phyloP scores from a whole-genome alignment of 2,888 invertebrate species.

The Exocentrus adspersus region DNA sequence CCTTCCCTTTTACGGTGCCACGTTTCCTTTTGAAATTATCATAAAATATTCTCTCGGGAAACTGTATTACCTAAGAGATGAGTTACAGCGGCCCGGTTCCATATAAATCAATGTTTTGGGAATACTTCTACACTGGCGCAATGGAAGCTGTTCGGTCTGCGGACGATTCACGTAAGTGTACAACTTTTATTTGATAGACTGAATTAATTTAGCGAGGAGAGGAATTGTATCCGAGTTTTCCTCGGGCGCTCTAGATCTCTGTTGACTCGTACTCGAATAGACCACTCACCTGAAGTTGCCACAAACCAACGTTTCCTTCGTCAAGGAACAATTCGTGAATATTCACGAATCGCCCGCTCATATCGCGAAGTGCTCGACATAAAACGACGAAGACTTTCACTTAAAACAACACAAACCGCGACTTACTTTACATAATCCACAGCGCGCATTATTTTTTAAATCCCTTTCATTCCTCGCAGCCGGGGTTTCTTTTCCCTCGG shows the following conservation, averaged over 20 bases:
- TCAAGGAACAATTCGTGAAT: not conserved
- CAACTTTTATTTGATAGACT: not conserved
- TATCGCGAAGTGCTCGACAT: not conserved
- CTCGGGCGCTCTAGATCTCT: too few relatives aligned
- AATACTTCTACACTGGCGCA: constrained; percentile 35
- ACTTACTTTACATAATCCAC: constrained; percentile 6
- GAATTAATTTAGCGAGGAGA: not conserved
- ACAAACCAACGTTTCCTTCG: too few relatives aligned
- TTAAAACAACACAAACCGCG: constrained; percentile 3
- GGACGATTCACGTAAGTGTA: not conserved
- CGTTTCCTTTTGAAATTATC: constrained; percentile 52
- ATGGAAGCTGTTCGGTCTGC: constrained; percentile 36
- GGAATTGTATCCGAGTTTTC: not conserved
- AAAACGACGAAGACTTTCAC: not conserved
- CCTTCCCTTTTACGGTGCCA: constrained; percentile 38
- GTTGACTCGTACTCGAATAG: too few relatives aligned
- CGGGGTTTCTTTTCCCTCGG: not conserved
- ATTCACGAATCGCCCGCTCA: not conserved
- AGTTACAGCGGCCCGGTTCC: constrained; percentile 50
- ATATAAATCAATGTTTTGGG: constrained; percentile 54
- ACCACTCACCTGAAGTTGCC: too few relatives aligned
- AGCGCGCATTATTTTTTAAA: constrained; percentile 11
- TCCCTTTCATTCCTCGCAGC: not conserved
- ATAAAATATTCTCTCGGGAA: constrained; percentile 58
- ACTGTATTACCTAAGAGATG: constrained; percentile 54